Conservation (phyloP, 2,113 vertebrate species). For the Ictalurus furcatus region DNA sequence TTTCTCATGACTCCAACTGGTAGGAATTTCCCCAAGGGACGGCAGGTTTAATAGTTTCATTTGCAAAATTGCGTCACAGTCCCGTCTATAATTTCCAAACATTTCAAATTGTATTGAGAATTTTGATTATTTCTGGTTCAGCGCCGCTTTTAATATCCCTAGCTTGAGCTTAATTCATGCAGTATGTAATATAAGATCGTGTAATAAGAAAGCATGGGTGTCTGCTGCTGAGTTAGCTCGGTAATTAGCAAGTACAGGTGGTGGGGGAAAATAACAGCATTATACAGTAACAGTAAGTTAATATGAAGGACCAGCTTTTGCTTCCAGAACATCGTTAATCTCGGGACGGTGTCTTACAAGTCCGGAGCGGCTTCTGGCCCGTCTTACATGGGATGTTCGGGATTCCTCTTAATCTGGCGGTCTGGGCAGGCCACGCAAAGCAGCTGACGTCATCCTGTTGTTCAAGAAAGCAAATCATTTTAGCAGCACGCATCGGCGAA, state of each 20-base stretch:
- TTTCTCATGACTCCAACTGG: neutral
- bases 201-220: neutral
- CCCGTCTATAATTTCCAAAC: neutral
- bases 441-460: neutral
- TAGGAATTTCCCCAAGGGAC: neutral
- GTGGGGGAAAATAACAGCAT: neutral
- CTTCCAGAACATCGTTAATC: neutral
- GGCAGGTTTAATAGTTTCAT: neutral
- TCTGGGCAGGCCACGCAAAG: neutral
- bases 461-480: neutral
- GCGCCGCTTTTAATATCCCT: neutral
- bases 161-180: neutral
- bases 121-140: neutral
- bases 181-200: neutral
- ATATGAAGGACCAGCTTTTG: neutral
- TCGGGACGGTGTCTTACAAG: neutral
- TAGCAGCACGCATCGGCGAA: neutral
- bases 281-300: neutral
- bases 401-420: neutral
- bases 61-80: neutral
- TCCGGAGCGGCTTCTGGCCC: neutral
- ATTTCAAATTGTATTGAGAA: neutral
- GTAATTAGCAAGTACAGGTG: neutral
- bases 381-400: neutral
- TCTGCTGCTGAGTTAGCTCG: neutral